A percentile compares a stretch with the other conserved stretches of the same genome.
Conservation (phyloP, 2,888 invertebrate species). For the Melinaea marsaeus region DNA sequence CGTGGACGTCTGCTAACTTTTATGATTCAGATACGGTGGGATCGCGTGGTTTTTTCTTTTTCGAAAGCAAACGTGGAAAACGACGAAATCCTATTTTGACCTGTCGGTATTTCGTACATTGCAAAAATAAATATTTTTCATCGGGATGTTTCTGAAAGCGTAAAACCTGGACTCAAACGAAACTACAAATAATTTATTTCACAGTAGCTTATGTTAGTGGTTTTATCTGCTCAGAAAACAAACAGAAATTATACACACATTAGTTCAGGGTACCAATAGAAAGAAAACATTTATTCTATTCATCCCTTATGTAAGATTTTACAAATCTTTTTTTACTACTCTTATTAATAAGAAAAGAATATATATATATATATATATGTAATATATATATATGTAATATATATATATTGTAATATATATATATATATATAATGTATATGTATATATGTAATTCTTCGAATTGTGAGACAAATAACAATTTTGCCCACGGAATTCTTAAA, state of each 20-base stretch:
- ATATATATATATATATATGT: no score
- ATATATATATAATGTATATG: no score
- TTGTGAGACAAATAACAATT: constrained; percentile 11
- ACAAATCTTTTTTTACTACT: no score
- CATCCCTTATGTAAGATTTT: no score
- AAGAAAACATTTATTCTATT: no score
- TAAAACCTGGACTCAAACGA: constrained; percentile 23
- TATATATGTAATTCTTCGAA: no score
- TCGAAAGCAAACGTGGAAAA: constrained; percentile 49
- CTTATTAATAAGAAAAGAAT: no score
- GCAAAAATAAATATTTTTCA: constrained; percentile 33
- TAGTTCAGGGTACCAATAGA: no score
- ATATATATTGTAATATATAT: no score
- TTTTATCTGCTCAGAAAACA: constrained; percentile 6
- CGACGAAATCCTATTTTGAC: constrained; percentile 58
- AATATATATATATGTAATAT: no score
- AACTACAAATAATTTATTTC: constrained; percentile 19
- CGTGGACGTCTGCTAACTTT: constrained; percentile 55
- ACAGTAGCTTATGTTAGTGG: no score
- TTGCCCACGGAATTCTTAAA: constrained; percentile 19
- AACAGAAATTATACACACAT: constrained; percentile 1
- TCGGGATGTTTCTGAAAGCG: constrained; percentile 22
- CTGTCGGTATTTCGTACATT: constrained; percentile 57
- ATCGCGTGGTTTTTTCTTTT: constrained; percentile 41
- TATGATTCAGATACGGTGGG: constrained; percentile 55